Conservation (phyloP, 2,113 vertebrate species). For the Charina bottae region DNA sequence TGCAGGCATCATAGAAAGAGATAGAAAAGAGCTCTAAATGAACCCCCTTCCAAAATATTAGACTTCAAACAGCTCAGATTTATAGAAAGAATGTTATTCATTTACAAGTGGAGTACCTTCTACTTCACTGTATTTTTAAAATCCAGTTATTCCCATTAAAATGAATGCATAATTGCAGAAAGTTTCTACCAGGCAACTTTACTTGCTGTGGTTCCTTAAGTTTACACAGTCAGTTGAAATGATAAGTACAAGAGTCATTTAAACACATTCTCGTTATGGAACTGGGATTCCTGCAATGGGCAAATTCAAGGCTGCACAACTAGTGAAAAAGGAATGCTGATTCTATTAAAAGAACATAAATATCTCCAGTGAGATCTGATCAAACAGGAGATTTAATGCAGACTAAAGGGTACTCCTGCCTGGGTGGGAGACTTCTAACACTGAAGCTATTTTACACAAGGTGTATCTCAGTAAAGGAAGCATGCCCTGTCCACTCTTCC, state of each 20-base stretch:
- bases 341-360: not conserved
- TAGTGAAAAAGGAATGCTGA: not conserved
- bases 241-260: not conserved
- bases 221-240: slow-evolving; percentile 16
- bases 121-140: not conserved
- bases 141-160: not conserved
- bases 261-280: not conserved
- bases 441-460: not conserved
- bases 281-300: not conserved
- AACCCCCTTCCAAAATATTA: not conserved
- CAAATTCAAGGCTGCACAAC: not conserved
- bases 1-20: not conserved
- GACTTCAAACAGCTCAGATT: not conserved
- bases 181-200: not conserved
- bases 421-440: not conserved
- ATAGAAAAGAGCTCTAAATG: not conserved
- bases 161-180: not conserved
- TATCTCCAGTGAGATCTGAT: not conserved
- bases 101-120: not conserved
- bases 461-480: not conserved
- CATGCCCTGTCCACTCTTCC: not conserved
- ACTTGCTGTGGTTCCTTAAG: not conserved
- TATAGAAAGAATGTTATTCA: not conserved
- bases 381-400: not conserved
- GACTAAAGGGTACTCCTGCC: not conserved